Percentiles rank a stretch among this genome's conserved stretches.
These are phyloP conservation scores for Malurus elegans DNA, from an alignment of 2,113 vertebrate genomes.

Conservation along the genomic window DNA sequence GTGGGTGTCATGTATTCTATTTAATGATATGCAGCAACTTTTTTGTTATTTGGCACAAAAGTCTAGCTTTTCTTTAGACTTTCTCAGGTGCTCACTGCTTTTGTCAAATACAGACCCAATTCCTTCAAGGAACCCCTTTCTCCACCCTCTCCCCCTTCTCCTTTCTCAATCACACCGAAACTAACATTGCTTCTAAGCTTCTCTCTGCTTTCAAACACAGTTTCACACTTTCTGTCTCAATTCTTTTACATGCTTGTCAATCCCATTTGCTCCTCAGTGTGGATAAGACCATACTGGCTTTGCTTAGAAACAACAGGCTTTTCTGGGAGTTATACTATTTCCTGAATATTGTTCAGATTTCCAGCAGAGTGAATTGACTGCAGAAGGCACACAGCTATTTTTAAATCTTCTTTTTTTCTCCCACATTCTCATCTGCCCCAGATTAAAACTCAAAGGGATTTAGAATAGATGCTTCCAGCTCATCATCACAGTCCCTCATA, in stretches of 20 bases:
- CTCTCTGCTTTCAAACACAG: slow-evolving; percentile 46
- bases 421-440: background rate
- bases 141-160: background rate
- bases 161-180: background rate
- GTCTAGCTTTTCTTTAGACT: background rate
- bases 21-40: background rate
- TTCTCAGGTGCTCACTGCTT: background rate
- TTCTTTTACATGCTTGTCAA: slow-evolving; percentile 58
- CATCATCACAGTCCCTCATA: background rate
- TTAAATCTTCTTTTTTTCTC: background rate
- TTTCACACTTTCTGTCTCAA: slow-evolving; percentile 48
- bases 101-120: background rate
- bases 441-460: slow-evolving; percentile 25
- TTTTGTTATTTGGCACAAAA: background rate
- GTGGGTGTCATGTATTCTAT: background rate
- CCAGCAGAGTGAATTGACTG: background rate
- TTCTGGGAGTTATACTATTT: slow-evolving; percentile 26
- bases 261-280: background rate
- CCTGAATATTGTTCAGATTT: slow-evolving; percentile 24
- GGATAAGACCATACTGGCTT: slow-evolving; percentile 20
- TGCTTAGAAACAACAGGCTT: slow-evolving; percentile 43
- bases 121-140: background rate
- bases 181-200: background rate
- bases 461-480: background rate
- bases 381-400: slow-evolving; percentile 32